Evolutionary conservation across 2,113 vertebrate genomes (phyloP).

Genomic region (Galbula dea): DNA sequence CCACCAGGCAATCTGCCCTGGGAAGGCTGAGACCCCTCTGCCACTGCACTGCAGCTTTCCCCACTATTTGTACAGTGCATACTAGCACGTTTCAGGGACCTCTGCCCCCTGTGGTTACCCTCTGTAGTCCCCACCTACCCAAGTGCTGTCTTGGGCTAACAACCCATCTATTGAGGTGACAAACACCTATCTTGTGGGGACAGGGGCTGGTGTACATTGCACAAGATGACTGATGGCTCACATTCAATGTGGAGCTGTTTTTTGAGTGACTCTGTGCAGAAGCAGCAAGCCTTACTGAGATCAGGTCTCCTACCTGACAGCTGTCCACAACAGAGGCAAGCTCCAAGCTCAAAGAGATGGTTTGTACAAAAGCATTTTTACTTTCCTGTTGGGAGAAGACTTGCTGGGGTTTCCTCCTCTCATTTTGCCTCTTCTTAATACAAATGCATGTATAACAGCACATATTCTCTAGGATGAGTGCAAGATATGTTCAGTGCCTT

Average conservation of each 20-base stretch:
- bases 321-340: neutral
- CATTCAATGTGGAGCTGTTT: neutral
- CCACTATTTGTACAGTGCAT: fast-evolving
- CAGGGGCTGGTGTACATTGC: fast-evolving
- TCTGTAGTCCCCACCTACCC: neutral
- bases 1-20: neutral
- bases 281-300: neutral
- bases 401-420: neutral
- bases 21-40: neutral
- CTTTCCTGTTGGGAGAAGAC: neutral
- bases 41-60: neutral
- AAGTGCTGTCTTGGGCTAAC: neutral
- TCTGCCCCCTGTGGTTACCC: too few species aligned
- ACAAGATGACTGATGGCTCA: neutral
- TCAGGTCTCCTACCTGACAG: neutral
- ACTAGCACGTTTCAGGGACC: fast-evolving
- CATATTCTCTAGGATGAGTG: neutral
- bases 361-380: neutral
- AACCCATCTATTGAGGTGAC: too few species aligned
- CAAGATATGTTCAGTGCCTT: neutral
- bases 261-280: neutral
- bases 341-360: neutral
- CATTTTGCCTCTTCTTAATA: neutral
- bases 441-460: neutral
- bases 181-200: neutral